Percentiles rank a stretch among this genome's conserved stretches.
phyloP scores from a whole-genome alignment of 1,140 invertebrate genomes.

The Diabrotica undecimpunctata region DNA sequence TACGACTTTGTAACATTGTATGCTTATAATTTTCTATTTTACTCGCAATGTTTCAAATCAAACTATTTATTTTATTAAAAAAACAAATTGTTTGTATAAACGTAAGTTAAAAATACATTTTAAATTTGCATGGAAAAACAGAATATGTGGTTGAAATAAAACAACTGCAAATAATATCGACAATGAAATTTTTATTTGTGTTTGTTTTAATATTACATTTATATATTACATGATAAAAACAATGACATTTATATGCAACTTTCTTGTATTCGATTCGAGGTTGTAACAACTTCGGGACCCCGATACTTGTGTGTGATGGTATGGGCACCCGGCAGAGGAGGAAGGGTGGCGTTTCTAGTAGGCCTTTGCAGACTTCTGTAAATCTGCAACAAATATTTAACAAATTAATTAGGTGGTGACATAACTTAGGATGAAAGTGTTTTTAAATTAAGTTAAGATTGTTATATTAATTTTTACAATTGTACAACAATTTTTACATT shows the following conservation, averaged over 20 bases:
- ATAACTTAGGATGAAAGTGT: too few relatives aligned
- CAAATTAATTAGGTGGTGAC: neutral
- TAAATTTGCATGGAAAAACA: too few relatives aligned
- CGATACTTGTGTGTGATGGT: slow-evolving; percentile 46
- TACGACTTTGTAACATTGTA: too few relatives aligned
- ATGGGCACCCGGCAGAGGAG: slow-evolving; percentile 50
- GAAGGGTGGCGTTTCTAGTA: slow-evolving; percentile 55
- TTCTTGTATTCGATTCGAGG: slow-evolving; percentile 78
- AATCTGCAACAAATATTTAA: slow-evolving; percentile 50
- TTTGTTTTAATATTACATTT: slow-evolving; percentile 45
- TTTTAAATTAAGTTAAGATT: too few relatives aligned
- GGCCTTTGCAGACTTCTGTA: slow-evolving; percentile 65
- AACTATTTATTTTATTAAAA: too few relatives aligned
- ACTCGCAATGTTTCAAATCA: too few relatives aligned
- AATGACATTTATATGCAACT: slow-evolving; percentile 74
- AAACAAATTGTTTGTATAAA: too few relatives aligned
- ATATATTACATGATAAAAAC: slow-evolving; percentile 50
- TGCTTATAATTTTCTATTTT: too few relatives aligned
- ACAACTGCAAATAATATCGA: neutral
- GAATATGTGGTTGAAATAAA: too few relatives aligned
- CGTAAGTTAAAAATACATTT: too few relatives aligned
- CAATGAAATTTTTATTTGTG: slow-evolving; percentile 30
- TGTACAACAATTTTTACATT: too few relatives aligned
- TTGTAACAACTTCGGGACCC: slow-evolving; percentile 72
- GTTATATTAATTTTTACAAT: too few relatives aligned